Evolutionary conservation across 2,113 vertebrate genomes (phyloP).

Genomic region (Piprites chloris): DNA sequence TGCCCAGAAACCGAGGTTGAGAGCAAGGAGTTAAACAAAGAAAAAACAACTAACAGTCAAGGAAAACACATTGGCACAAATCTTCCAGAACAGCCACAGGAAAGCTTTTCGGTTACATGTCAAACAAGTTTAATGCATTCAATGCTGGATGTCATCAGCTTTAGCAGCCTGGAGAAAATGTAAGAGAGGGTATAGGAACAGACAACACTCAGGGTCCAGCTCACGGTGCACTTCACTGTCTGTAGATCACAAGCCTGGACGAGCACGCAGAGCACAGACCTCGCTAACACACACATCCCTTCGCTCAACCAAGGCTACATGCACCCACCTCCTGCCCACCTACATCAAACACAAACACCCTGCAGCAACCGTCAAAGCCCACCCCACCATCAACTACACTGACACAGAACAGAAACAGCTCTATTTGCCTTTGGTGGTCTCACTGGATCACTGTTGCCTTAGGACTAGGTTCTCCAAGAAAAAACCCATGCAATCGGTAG

Average conservation of each 20-base stretch:
- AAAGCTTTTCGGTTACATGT: background rate
- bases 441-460: background rate
- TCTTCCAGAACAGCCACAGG: background rate
- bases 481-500: background rate
- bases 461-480: background rate
- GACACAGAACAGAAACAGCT: background rate
- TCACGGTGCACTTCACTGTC: background rate
- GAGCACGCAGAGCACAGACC: background rate
- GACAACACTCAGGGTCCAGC: background rate
- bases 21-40: background rate
- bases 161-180: background rate
- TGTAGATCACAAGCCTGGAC: background rate
- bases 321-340: background rate
- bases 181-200: background rate
- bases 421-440: background rate
- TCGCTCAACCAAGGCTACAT: background rate
- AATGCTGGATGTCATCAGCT: background rate
- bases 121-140: background rate
- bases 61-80: background rate
- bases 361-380: background rate
- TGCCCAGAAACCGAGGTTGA: background rate
- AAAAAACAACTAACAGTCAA: background rate
- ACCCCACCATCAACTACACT: rapidly evolving
- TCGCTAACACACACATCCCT: background rate
- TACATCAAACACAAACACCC: background rate